Evolutionary conservation across 2,797 vertebrate species (phyloP), one percentile per base, ranked within the genome.

Genomic region (Anabas testudineus): DNA sequence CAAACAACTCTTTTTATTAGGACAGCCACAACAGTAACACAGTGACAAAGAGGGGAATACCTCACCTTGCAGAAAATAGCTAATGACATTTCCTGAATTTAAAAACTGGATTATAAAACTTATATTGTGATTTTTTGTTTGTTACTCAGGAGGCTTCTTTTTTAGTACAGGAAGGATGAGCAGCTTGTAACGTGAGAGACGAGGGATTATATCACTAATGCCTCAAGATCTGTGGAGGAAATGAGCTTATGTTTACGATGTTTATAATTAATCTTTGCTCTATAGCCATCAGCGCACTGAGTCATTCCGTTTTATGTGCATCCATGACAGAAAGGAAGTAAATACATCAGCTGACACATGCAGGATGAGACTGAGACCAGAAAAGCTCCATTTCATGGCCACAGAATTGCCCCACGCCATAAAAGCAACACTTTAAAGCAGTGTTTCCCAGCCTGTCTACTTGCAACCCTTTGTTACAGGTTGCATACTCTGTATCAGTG

Each of bases 191-290:
- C 15, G 1, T 7, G 22, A 45, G 10, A 28, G 22, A 15, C 19
- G 37, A 18, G 13, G 12, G 6, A 9, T 72, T 55, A 61, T 32
- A 68, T 24, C 21, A 52, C 36, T 28, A 42, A 46, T 36, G 64
- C 59, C 45, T 56, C 12, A 19, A 73, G 16, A 28, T 42, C 47
- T 59, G 57, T 3, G 13, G 55, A 74, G 69, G 45, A 71, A 74
- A 77, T 66, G 21, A 67, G 54, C 16, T 41, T 19, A 39, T 55
- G 45, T 82, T 84, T 83, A 80, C 76, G 63, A 53, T 53, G 59
- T 74, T 83, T 46, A 48, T 74, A 62, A 87, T 84, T 53, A 74
- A 80, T 70, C 13, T 74, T 51, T 58, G 52, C 53, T 53, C 42
- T 49, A 34, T 49, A 41, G 67, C 39, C 26, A 48, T 24, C 62